A percentile compares a stretch with the other conserved stretches of the same genome.
Evolutionary conservation across 1,140 invertebrate genomes (phyloP).

Genomic region (Copidosoma floridanum): DNA sequence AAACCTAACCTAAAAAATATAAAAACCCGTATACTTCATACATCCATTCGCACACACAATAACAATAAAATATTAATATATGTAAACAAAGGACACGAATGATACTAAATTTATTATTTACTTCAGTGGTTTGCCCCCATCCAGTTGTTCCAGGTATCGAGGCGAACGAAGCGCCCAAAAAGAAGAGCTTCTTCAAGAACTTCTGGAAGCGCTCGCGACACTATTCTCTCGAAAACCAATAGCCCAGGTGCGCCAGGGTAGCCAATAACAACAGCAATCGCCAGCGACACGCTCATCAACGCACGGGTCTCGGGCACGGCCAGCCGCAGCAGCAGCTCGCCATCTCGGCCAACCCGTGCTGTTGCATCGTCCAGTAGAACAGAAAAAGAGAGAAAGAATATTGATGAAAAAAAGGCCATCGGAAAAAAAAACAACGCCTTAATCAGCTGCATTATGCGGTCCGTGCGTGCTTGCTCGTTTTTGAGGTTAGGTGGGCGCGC

Average conservation of each 20-base stretch:
- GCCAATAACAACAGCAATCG: constrained; percentile 49
- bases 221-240: constrained; percentile 77
- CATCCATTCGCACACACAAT: too few species aligned
- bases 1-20: too few species aligned
- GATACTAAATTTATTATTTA: neutral
- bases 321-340: constrained; percentile 27
- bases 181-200: constrained; percentile 79
- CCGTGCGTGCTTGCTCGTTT: too few species aligned
- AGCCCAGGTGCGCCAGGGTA: constrained; percentile 56
- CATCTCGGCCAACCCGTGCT: constrained; percentile 50
- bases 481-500: too few species aligned
- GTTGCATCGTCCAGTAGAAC: constrained; percentile 53
- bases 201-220: constrained; percentile 81
- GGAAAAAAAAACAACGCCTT: too few species aligned
- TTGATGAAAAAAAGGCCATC: too few species aligned
- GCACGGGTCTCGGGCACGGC: constrained; percentile 30
- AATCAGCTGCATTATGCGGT: too few species aligned
- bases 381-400: too few species aligned
- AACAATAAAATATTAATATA: too few species aligned
- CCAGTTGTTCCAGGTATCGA: constrained; percentile 63
- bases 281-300: constrained; percentile 40
- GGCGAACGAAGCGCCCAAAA: constrained; percentile 66
- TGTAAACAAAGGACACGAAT: constrained; percentile 1
- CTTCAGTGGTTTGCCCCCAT: neutral
- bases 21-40: too few species aligned